Evolutionary conservation across 2,888 invertebrate genomes (phyloP), one percentile per base, ranked within the genome.

Genomic region (Nemotelus nigrinus): DNA sequence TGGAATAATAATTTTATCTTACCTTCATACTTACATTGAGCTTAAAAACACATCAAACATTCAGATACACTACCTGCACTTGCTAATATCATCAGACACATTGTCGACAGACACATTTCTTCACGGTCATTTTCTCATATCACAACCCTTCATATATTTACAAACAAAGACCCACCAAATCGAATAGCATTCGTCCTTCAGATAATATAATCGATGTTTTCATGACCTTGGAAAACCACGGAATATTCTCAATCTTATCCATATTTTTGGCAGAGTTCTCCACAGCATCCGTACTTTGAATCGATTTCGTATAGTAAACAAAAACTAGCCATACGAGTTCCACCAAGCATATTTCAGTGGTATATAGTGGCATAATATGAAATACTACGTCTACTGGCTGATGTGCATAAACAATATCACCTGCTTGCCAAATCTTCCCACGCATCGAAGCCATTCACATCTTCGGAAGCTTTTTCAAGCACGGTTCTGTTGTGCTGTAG

Each of bases 341-440:
- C 63, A 45, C 50, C 8, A 50, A 50, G 8, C 65, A 45, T 45
- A 45, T n/a, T 25, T 10, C 63, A 63, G 4, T 41, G 4, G 57
- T n/a, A 57, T n/a, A 57, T 3, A 2, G 25, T 25, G 2, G 10
- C 57, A 25, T 25, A 25, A 25, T 25, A 8, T 50, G 50, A 8
- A 50, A 50, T 8, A 50, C 50, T 8, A 8, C 6, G 8, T 41
- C 41, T 25, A 39, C 25, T 4, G 4, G 25, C 39, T 39, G 67
- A 2, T 5, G 8, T 63, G 48, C 7, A 70, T 70, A 70, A 70
- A 70, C 70, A 70, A 70, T 41, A 3, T 70, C 70, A 70, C 55
- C 70, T 70, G 70, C 68, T 68, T 68, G 68, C 50, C 48, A 47
- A 25, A 47, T 25, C 41, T 39, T 53, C 70, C 70, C 70, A 70